Evolutionary conservation across 1,140 invertebrate genomes (phyloP), one percentile per base, ranked within the genome.

Genomic region (Macrocentrus cingulum): DNA sequence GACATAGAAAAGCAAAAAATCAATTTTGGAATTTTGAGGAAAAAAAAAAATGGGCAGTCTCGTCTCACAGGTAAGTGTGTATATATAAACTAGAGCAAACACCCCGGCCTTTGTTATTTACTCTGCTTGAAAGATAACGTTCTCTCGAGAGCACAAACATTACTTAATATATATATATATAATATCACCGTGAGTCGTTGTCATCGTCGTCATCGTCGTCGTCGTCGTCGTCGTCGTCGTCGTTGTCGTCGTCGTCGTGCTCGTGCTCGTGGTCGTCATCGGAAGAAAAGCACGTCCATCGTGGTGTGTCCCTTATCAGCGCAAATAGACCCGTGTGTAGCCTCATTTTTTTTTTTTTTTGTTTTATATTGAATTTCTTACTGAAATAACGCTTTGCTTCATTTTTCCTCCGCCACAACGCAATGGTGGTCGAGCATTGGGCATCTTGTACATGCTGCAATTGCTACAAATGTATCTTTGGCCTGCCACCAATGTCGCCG

Each of bases 381-480:
- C 77, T 62, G 75, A 65, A 13, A 62, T 54, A 1, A 75, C 68
- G 0, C 70, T 60, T 48, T 86, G 83, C 67, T 88, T 88, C 20
- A 75, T 71, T 53, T 79, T 79, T 4, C 65, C 63, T 23, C 57
- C 57, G n/a, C 41, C 41, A 16, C 73, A 74, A 23, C 72, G 66
- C 13, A 90, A 83, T 8, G 88, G 80, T 6, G 91, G 90, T 67
- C 94, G 82, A 79, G 90, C 94, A 63, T 91, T 91, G 76, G 95
- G 92, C 73, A 90, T 88, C 72, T 90, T 87, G 73, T 86, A 90
- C 15, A 92, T 82, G 20, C 82, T 90, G 76, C 94, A 97, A 39
- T 91, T 90, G 74, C 94, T 95, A 81, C 94, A 96, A 50, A 95
- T 81, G 76, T 94, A 95, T n/a, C n/a, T n/a, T n/a, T n/a, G n/a